Percentiles rank a stretch among this genome's conserved stretches.
Conservation (phyloP, 2,113 vertebrate species). For the Anseranas semipalmata region DNA sequence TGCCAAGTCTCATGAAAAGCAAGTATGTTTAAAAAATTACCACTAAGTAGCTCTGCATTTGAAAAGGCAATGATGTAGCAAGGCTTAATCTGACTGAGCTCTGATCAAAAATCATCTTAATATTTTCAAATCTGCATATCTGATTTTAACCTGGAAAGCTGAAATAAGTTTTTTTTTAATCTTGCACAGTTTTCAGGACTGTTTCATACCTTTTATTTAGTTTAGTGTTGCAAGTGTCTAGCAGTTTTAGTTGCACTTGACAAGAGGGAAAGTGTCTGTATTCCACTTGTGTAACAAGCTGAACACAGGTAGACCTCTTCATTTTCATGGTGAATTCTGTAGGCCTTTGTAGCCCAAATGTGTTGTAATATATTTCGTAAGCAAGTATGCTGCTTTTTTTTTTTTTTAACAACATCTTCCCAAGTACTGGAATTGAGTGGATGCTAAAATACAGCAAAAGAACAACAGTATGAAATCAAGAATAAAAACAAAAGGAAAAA, state of each 20-base stretch:
- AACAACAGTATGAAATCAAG: not conserved
- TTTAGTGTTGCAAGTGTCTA: not conserved
- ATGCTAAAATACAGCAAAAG: not conserved
- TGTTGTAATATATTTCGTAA: not conserved
- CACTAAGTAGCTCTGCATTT: slow-evolving; percentile 3
- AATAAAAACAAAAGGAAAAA: not conserved
- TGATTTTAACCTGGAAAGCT: not conserved
- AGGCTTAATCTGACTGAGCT: not conserved
- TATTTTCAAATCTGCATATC: not conserved
- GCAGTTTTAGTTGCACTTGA: not conserved
- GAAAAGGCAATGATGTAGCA: not conserved
- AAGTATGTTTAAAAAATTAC: not conserved
- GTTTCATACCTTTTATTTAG: not conserved
- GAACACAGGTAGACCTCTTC: not conserved
- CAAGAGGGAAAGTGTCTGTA: not conserved
- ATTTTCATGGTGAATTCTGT: accelerated
- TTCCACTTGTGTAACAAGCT: accelerated
- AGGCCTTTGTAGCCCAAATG: not conserved
- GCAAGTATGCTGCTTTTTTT: not conserved
- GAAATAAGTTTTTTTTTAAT: not conserved
- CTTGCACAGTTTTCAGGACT: not conserved
- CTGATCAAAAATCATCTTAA: not conserved
- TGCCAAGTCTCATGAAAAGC: not conserved
- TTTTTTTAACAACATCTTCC: not conserved
- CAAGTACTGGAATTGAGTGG: not conserved